These are phyloP conservation scores for Lycocorax pyrrhopterus DNA, from an alignment of 2,113 vertebrate genomes.

Conservation along the genomic window DNA sequence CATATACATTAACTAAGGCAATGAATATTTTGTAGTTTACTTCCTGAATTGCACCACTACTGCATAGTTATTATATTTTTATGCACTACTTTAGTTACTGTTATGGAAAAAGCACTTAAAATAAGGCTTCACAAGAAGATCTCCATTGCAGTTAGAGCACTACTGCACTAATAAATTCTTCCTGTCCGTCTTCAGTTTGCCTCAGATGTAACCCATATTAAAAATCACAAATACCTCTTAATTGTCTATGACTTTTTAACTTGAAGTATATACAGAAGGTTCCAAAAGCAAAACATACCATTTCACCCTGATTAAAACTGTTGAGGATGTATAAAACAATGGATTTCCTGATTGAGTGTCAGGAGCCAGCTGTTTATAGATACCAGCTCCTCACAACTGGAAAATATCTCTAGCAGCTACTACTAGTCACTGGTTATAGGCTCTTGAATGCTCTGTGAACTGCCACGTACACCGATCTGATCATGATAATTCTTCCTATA, in stretches of 20 bases:
- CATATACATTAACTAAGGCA: not conserved
- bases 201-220: not conserved
- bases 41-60: not conserved
- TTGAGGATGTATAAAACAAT: not conserved
- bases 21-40: slow-evolving; percentile 18
- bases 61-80: slow-evolving; percentile 15
- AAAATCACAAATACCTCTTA: not conserved
- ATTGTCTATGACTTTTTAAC: not conserved
- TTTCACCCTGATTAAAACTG: not conserved
- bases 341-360: not conserved
- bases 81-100: slow-evolving; percentile 16
- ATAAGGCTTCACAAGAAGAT: not conserved
- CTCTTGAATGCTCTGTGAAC: not conserved
- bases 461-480: not conserved
- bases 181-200: not conserved
- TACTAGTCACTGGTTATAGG: too few species aligned
- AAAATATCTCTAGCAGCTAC: not conserved
- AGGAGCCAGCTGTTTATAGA: not conserved
- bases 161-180: not conserved
- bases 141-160: not conserved
- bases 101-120: not conserved
- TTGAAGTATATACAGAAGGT: not conserved
- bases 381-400: not conserved
- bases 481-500: not conserved
- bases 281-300: not conserved